Percentiles rank a stretch among this genome's conserved stretches.
These are phyloP conservation scores for Scolopax rusticola DNA, from an alignment of 2,797 vertebrate genomes.

Conservation along the genomic window DNA sequence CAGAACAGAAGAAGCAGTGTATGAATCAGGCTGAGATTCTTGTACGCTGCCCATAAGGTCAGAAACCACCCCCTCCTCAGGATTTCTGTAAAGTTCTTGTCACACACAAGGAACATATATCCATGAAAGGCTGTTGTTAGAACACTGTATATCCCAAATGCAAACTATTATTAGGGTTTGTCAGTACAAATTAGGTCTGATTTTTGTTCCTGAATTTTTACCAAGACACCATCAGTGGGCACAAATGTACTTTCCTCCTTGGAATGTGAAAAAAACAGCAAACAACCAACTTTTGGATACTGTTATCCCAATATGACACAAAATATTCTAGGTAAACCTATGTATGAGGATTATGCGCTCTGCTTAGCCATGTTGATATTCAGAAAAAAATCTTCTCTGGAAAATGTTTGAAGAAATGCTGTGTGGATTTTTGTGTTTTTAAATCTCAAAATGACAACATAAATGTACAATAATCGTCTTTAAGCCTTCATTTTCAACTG, in stretches of 20 bases:
- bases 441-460: conserved; percentile 2
- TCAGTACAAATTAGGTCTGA: neutral
- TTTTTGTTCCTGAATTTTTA: neutral
- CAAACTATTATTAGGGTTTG: neutral
- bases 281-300: accelerated
- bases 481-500: neutral
- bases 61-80: neutral
- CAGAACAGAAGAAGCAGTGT: neutral
- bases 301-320: neutral
- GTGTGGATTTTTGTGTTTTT: conserved; percentile 6
- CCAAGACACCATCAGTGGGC: neutral
- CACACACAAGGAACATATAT: neutral
- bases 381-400: neutral
- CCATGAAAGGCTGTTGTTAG: neutral
- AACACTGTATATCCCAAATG: neutral
- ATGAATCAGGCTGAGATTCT: neutral
- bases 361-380: neutral
- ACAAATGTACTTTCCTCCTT: neutral
- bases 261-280: neutral
- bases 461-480: neutral
- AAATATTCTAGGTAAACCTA: neutral
- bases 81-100: neutral
- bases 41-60: neutral
- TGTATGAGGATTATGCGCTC: neutral
- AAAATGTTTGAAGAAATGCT: neutral